Evolutionary conservation across 2,888 invertebrate genomes (phyloP).

Genomic region (Latheticus oryzae): DNA sequence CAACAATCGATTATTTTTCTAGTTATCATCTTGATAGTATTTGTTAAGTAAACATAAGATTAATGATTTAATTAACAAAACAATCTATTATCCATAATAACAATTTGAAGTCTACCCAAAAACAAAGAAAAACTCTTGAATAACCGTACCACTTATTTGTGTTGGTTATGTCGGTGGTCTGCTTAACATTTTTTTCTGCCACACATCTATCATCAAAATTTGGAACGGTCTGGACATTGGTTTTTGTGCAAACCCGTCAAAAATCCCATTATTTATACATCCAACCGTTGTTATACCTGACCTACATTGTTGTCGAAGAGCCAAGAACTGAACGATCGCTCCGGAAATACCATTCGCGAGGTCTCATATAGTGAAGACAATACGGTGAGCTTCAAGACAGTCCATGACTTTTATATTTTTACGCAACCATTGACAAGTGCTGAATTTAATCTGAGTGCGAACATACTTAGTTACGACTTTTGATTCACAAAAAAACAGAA

Average conservation of each 20-base stretch:
- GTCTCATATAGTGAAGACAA: constrained; percentile 14
- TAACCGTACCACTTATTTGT: constrained; percentile 14
- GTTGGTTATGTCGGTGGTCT: constrained; percentile 29
- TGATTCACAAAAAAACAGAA: no score
- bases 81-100: no score
- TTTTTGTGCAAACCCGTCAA: constrained; percentile 29
- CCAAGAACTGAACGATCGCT: constrained; percentile 45
- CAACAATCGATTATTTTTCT: no score
- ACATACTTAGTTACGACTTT: no score
- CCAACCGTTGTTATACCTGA: constrained; percentile 39
- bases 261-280: constrained; percentile 31
- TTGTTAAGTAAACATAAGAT: no score
- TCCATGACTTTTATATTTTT: no score
- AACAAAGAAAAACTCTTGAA: no score
- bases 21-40: no score
- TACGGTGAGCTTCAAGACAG: constrained; percentile 2
- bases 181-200: constrained; percentile 25
- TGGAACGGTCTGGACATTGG: constrained; percentile 17
- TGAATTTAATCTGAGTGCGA: no score
- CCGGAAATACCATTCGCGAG: constrained; percentile 49
- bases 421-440: no score
- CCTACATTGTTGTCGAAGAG: constrained; percentile 46
- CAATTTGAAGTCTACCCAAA: no score
- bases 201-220: constrained; percentile 36
- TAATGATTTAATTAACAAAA: no score